Evolutionary conservation across 2,113 vertebrate genomes (phyloP).

Genomic region (Irena cyanogastra): DNA sequence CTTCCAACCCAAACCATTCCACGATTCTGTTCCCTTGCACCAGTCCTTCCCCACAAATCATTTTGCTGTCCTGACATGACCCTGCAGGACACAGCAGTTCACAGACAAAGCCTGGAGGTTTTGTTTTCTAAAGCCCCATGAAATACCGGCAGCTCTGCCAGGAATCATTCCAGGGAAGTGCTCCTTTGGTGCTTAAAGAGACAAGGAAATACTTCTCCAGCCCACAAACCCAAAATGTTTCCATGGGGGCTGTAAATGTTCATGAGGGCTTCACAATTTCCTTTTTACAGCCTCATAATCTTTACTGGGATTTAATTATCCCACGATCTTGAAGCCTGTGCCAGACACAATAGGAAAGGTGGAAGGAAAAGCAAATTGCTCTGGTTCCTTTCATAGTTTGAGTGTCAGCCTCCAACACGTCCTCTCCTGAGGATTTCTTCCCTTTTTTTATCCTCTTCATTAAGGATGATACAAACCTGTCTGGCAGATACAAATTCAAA

Average conservation of each 20-base stretch:
- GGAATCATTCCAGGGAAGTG: not conserved
- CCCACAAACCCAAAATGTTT: not conserved
- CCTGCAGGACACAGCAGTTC: not conserved
- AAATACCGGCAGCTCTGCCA: not conserved
- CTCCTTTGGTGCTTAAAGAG: not conserved
- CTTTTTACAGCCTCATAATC: constrained; percentile 23
- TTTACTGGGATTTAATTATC: constrained; percentile 14
- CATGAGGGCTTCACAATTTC: not conserved
- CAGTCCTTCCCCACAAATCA: not conserved
- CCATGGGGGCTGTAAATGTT: not conserved
- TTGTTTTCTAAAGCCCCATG: not conserved
- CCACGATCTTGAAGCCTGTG: not conserved
- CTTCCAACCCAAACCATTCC: not conserved
- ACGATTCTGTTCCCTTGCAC: not conserved
- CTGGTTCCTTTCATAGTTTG: not conserved
- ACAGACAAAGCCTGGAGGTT: not conserved
- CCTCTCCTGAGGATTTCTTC: not conserved
- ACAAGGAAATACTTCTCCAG: constrained; percentile 4
- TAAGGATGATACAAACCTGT: not conserved
- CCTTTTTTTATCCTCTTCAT: not conserved
- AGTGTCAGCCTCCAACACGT: not conserved
- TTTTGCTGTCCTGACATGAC: not conserved
- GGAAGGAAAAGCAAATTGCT: not conserved
- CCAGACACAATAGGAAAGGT: not conserved
- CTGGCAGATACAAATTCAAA: not conserved